phyloP scores from a whole-genome alignment of 2,888 invertebrate genomes.

The Alsophila aescularia region DNA sequence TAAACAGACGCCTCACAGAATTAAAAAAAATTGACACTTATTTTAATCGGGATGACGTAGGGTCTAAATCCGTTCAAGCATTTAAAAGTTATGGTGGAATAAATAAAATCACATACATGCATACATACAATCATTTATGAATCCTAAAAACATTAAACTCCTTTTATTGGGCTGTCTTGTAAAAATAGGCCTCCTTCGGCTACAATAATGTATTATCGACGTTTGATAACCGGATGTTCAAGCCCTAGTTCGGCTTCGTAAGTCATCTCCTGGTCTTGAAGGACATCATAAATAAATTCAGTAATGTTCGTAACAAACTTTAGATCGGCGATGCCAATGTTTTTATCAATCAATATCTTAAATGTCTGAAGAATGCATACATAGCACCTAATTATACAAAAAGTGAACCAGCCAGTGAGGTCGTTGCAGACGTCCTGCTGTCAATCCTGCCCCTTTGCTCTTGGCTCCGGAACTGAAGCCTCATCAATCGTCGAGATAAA shows the following conservation, averaged over 20 bases:
- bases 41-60: no score
- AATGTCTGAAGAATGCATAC: slow-evolving; percentile 10
- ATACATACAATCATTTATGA: no score
- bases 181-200: no score
- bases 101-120: no score
- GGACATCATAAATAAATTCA: neutral
- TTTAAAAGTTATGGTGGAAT: no score
- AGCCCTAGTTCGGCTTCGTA: neutral
- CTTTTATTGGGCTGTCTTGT: no score
- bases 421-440: slow-evolving; percentile 10
- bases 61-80: no score
- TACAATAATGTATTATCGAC: neutral
- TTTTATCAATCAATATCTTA: slow-evolving; percentile 5
- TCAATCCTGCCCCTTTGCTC: neutral
- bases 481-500: slow-evolving; percentile 5
- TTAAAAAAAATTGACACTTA: no score
- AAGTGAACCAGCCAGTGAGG: neutral
- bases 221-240: neutral
- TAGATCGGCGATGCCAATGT: neutral
- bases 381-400: slow-evolving; percentile 13
- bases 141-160: no score
- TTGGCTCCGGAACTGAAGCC: neutral
- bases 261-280: neutral
- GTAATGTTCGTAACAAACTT: neutral
- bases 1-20: no score